A percentile compares a stretch with the other conserved stretches of the same genome.
Evolutionary conservation across 2,113 vertebrate species (phyloP).

Genomic region (Hemiscyllium ocellatum): DNA sequence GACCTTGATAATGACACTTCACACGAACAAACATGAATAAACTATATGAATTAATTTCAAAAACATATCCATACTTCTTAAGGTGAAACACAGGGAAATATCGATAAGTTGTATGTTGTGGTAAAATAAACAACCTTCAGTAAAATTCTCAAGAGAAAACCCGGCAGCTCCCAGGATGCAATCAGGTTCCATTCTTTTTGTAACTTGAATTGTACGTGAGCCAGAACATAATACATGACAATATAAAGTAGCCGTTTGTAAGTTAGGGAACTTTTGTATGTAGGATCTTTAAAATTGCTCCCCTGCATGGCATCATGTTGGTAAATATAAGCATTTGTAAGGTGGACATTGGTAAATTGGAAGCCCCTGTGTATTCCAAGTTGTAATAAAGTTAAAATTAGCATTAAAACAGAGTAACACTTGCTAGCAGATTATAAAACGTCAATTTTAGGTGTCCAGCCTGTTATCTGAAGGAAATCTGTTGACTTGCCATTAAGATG

Average conservation of each 20-base stretch:
- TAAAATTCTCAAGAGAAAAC: background rate
- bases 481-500: background rate
- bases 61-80: background rate
- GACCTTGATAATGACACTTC: too few species aligned
- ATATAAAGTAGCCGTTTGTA: too few species aligned
- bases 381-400: background rate
- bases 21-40: too few species aligned
- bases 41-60: background rate
- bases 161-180: too few species aligned
- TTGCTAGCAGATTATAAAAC: background rate
- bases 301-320: too few species aligned
- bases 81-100: background rate
- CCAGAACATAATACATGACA: too few species aligned
- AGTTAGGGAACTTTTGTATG: too few species aligned
- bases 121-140: background rate
- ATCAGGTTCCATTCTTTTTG: too few species aligned
- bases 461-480: background rate
- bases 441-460: background rate
- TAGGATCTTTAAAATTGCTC: too few species aligned
- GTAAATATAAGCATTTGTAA: too few species aligned
- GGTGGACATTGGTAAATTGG: too few species aligned
- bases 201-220: too few species aligned
- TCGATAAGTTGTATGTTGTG: background rate
- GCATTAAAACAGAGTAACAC: background rate
- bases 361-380: background rate